Evolutionary conservation across 2,113 vertebrate genomes (phyloP), one percentile per base, ranked within the genome.

Genomic region (Catharus minimus): DNA sequence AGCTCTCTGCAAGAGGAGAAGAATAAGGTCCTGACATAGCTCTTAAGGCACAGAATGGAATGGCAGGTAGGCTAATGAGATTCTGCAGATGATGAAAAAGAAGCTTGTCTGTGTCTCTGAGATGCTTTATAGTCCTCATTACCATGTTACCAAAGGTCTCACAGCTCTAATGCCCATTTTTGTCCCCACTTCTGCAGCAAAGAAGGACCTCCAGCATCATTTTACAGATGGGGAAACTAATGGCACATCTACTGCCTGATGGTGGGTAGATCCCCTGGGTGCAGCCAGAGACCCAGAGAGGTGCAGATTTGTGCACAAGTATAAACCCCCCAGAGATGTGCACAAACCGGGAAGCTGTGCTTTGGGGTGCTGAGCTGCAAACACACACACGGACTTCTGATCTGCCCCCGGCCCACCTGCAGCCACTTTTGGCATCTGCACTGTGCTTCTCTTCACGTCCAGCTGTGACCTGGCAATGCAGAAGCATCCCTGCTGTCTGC

Each of bases 1-100:
- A 56, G 53, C 33, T 74, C 47, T 52, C 36, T 64, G 57, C 14
- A 23, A 68, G 72, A 52, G 49, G 18, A 78, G 33, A 57, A 58
- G 72, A 80, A 27, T 44, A 32, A 77, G 73, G 61, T 78, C 86
- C 73, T 93, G 82, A 52, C 53, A 47, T 17, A 46, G 30, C 57
- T 91, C 64, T 77, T n/a, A 75, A 65, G 58, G 72, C 73, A 91
- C 76, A 78, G 69, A 71, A 62, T 67, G 53, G 84, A 86, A 57
- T 46, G 17, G 56, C 65, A 71, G 49, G 18, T 36, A 87, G 66
- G 69, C 44, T 67, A 90, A 83, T 64, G 65, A 88, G 66, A 81
- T 88, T 72, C 76, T 88, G 66, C 61, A 88, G 41, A 49, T n/a
- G 55, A 88, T 53, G 73, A 75, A 68, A 91, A 80, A 36, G 61